Evolutionary conservation across 2,888 invertebrate species (phyloP), one percentile per base, ranked within the genome.

Genomic region (Zygothrica quintamaculata): DNA sequence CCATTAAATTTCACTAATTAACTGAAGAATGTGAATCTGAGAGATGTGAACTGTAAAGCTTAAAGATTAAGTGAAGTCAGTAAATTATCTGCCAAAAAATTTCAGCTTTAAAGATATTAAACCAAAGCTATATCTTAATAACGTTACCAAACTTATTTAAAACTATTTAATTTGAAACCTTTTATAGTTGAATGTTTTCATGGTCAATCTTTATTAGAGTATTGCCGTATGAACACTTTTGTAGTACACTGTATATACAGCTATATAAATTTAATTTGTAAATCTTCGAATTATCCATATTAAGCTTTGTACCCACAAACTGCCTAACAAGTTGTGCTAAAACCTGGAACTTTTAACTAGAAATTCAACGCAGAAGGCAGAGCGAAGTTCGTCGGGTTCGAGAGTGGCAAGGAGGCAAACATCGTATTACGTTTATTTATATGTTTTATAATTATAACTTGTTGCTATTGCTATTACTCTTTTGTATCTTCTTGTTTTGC

Each of bases 391-490:
- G 77, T 48, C 57, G 55, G 48, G 40, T 60, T 13, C 13, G 22
- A 52, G 47, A 37, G 72, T 47, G 53, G 22, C 46, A 47, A 55
- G 34, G 72, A 43, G 53, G 22, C 46, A 47, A 55, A 50, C 33
- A 47, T 43, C 42, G 56, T 40, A 62, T 62, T 61, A 46, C 77
- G 55, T 59, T 59, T 71, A 65, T 59, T 50, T 76, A 64, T 76
- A 64, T 67, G 58, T 65, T 86, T 86, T 76, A 76, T 79, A 75
- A 81, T 77, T 74, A 75, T 76, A 66, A 55, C 66, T 69, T 66
- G 60, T 53, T 73, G 60, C 53, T 57, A 36, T 60, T 55, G 56
- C 46, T 46, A 13, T 60, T 48, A 43, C 29, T 53, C 13, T 11
- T 5, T 3, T 6, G 9, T 12, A 34, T 12, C 29, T 9, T n/a